Conservation (phyloP, 1,140 invertebrate species). For the Leptoteleia sp. region DNA sequence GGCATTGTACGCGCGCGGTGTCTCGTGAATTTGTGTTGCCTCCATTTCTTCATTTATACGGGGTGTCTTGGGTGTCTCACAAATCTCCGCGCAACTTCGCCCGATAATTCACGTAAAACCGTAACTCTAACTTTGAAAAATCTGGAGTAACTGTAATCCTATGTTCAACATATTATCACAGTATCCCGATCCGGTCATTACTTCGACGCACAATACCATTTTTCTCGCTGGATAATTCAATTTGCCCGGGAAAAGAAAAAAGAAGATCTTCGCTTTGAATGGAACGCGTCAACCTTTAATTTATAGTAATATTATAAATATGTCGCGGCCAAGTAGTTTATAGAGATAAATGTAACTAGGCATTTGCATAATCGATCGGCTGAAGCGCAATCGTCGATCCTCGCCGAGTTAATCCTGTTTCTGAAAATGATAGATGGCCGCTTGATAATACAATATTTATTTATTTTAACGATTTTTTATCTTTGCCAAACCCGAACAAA, state of each 20-base stretch:
- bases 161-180: slow-evolving; percentile 20
- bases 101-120: slow-evolving; percentile 38
- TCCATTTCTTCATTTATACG: slow-evolving; percentile 48
- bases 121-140: slow-evolving; percentile 35
- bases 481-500: no score
- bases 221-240: slow-evolving; percentile 18
- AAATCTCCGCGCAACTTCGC: slow-evolving; percentile 16
- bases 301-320: slow-evolving; percentile 31
- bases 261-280: slow-evolving; percentile 7
- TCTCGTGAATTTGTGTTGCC: slow-evolving; percentile 43
- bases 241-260: slow-evolving; percentile 14
- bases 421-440: no score
- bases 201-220: slow-evolving; percentile 24
- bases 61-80: slow-evolving; percentile 27
- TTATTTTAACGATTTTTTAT: no score
- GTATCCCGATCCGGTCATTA: slow-evolving; percentile 20
- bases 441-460: no score
- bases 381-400: slow-evolving; percentile 14
- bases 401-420: no score
- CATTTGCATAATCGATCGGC: slow-evolving; percentile 44
- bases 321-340: not conserved
- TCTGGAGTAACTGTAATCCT: slow-evolving; percentile 39
- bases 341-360: slow-evolving; percentile 25
- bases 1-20: slow-evolving; percentile 46
- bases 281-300: slow-evolving; percentile 22